phyloP scores from a whole-genome alignment of 2,797 vertebrate species.

The Danio choprae region DNA sequence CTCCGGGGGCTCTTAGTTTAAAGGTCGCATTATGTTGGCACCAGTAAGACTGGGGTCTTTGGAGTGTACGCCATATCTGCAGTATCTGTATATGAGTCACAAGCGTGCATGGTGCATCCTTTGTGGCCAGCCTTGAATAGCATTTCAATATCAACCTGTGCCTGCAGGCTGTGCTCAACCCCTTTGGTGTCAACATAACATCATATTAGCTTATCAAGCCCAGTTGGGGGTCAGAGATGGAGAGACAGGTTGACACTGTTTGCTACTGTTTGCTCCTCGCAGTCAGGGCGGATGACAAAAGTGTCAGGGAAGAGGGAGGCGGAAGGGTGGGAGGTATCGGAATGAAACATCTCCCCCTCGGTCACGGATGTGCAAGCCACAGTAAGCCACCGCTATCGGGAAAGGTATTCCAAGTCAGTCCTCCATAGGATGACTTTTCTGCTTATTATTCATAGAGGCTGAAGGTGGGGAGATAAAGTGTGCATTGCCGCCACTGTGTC shows the following conservation, averaged over 20 bases:
- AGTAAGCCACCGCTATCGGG: constrained; percentile 44
- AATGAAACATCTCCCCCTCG: constrained; percentile 36
- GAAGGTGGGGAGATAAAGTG: constrained; percentile 55
- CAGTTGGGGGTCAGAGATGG: constrained; percentile 50
- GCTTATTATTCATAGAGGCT: constrained; percentile 62
- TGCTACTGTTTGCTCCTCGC: constrained; percentile 53
- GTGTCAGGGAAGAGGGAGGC: constrained; percentile 43
- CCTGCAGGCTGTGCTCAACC: constrained; percentile 50
- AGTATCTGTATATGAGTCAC: constrained; percentile 54
- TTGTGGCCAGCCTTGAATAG: constrained; percentile 54
- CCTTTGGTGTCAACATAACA: constrained; percentile 57
- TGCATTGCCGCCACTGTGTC: constrained; percentile 46
- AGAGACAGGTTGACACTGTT: constrained; percentile 61
- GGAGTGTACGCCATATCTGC: constrained; percentile 50
- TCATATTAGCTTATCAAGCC: constrained; percentile 55
- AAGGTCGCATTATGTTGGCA: constrained; percentile 53
- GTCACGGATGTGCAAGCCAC: constrained; percentile 42
- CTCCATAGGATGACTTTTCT: constrained; percentile 57
- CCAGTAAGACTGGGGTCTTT: constrained; percentile 44
- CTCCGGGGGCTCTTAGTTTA: constrained; percentile 53
- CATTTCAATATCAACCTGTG: constrained; percentile 59
- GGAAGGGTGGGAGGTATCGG: constrained; percentile 48
- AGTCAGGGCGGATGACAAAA: constrained; percentile 54
- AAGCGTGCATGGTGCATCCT: constrained; percentile 29
- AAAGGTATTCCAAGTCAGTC: constrained; percentile 45